Evolutionary conservation across 1,140 invertebrate genomes (phyloP).

Genomic region (Pomacea maculata): DNA sequence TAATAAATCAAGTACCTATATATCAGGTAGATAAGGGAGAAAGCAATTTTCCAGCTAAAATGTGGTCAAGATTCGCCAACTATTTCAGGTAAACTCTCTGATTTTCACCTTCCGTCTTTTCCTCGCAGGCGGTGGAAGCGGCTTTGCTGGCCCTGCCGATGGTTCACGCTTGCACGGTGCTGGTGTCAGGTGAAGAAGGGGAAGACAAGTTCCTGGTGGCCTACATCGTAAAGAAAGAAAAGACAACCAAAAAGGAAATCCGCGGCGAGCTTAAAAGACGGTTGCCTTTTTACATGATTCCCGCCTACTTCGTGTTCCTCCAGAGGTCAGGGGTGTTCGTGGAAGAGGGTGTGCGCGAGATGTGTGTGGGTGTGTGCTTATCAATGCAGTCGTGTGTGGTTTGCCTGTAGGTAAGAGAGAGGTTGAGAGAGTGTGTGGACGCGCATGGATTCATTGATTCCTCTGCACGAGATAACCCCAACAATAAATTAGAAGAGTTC

Average conservation of each 20-base stretch:
- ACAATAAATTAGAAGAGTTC: too few species aligned
- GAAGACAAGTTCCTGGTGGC: constrained; percentile 69
- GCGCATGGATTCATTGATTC: not conserved
- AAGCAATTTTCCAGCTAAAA: too few species aligned
- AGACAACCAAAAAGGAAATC: constrained; percentile 61
- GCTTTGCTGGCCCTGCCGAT: constrained; percentile 64
- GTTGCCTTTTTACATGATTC: constrained; percentile 71
- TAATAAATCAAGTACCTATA: too few species aligned
- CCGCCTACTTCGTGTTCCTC: constrained; percentile 67
- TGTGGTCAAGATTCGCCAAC: too few species aligned
- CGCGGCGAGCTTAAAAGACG: constrained; percentile 65
- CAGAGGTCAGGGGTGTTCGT: constrained; percentile 51
- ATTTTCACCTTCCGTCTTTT: not conserved
- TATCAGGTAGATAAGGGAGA: too few species aligned
- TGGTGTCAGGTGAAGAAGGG: constrained; percentile 67
- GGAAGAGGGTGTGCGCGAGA: not conserved
- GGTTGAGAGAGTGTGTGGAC: not conserved
- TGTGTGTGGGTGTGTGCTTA: not conserved
- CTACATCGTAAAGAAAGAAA: constrained; percentile 66
- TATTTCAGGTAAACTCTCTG: too few species aligned
- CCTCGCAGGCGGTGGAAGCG: constrained; percentile 66
- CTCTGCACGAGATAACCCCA: too few species aligned
- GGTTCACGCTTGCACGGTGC: constrained; percentile 66
- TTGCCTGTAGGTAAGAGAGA: not conserved
- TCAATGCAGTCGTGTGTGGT: too few species aligned